Evolutionary conservation across 2,113 vertebrate genomes (phyloP), one percentile per base, ranked within the genome.

Genomic region (Hypocryptadius cinnamomeus): DNA sequence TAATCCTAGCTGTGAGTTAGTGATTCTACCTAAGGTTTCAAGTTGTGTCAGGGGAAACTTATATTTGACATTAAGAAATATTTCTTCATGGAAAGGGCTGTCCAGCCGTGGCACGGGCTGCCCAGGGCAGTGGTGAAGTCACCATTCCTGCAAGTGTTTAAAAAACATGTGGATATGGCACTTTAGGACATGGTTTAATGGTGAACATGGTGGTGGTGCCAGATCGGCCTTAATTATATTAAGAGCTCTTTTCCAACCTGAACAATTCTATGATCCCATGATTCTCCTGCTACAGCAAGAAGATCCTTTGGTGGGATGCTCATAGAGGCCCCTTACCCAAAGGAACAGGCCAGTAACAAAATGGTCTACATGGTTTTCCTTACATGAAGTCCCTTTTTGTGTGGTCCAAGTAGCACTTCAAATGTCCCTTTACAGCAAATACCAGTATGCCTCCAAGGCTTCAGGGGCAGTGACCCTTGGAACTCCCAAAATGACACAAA

Each of bases 381-480:
- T 48, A 71, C 47, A 44, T 47, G 3, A 64, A 83, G 59, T 15
- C 28, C 45, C 13, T 54, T 66, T 84, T 11, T 14, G 17, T 12
- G 27, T n/a, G 54, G 64, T 63, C 17, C 61, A 31, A 76, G 28
- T 18, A 73, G 69, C 9, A 13, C 42, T 63, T 63, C 40, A 74
- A 44, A 60, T 39, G 23, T 17, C 47, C 19, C 59, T 71, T 60
- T 8, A 16, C 5, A 40, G n/a, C 53, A 56, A 33, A 30, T 20
- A 50, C n/a, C 48, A 21, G 33, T 3, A 33, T 5, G 3, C 3
- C 40, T 65, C 57, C 31, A 4, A 13, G 24, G 13, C 39, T 16
- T 16, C 22, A 11, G 2, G 4, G 42, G 56, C 37, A 39, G 30
- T 1, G 42, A 33, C 4, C 13, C 48, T 11, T 0, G 3, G 8